Percentiles rank a stretch among this genome's conserved stretches.
Conservation (phyloP, 1,140 invertebrate genomes). For the Andrena cerasifolii region DNA sequence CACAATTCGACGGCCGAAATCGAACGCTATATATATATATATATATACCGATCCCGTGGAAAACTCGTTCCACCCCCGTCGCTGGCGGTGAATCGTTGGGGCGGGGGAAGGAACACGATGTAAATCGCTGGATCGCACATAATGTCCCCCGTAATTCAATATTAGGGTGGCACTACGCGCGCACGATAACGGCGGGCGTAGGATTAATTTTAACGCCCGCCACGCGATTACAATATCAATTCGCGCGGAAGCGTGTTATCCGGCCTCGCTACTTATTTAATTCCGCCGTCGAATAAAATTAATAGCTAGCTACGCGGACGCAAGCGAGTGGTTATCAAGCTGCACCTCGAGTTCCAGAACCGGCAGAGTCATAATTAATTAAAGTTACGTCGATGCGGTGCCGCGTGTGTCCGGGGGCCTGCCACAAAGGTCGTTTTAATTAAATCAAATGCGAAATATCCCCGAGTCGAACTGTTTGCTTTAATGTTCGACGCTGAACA, state of each 20-base stretch:
- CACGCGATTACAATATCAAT: not conserved
- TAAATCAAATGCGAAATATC: too few relatives aligned
- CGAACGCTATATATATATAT: not conserved
- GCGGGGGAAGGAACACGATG: not conserved
- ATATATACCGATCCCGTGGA: not conserved
- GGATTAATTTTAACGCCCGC: conserved; percentile 5
- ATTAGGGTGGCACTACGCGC: not conserved
- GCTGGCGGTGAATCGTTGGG: too few relatives aligned
- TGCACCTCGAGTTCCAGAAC: too few relatives aligned
- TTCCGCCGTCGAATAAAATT: not conserved
- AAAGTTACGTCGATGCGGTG: too few relatives aligned
- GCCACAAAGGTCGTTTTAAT: too few relatives aligned
- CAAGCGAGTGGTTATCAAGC: too few relatives aligned
- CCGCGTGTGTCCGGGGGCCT: too few relatives aligned
- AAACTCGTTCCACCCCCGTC: not conserved
- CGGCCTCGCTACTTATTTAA: not conserved
- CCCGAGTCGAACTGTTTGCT: too few relatives aligned
- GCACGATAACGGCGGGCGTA: not conserved
- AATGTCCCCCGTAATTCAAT: conserved; percentile 3
- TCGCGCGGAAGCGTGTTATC: not conserved
- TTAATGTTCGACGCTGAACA: too few relatives aligned
- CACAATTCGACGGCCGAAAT: not conserved
- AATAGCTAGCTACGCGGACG: too few relatives aligned
- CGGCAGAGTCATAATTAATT: too few relatives aligned
- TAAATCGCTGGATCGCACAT: not conserved